Evolutionary conservation across 1,140 invertebrate species (phyloP), one percentile per base, ranked within the genome.

Genomic region (Aphelenchoides avenae): DNA sequence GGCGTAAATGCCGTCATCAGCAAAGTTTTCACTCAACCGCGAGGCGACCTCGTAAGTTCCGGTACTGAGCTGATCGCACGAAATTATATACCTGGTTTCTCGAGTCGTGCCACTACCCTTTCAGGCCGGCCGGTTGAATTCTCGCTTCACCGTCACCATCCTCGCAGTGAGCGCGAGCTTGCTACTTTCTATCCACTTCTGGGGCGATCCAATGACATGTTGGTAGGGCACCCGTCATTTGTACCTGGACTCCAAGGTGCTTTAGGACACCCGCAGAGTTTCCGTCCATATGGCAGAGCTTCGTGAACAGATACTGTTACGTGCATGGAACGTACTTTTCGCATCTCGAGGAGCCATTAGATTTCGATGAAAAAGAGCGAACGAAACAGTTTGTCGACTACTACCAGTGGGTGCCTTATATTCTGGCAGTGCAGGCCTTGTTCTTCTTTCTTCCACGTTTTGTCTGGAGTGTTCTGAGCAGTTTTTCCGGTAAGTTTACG

Each of bases 271-370:
- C 73, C 3, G 73, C 73, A 9, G 75, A 75, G 46, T 75, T 77
- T 55, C 66, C 71, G 9, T 66, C 66, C 34, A 61, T 42, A 26
- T 72, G 71, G 73, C 33, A 56, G 5, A 61, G 73, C 36, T 76
- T 75, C 62, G 74, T 74, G n/a, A 70, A 77, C 55, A 68, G 75
- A 41, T 75, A 70, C 42, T 75, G 73, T 40, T 75, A 74, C 57
- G 71, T 77, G n/a, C 71, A 71, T 31, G 57, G 68, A 30, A 75
- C 74, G 5, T 77, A 75, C 43, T 75, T 69, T 53, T 53, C 73
- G 20, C 33, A 61, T 34, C 46, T 76, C 2, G 54, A 71, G 9
- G 53, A 74, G 4, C 60, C 67, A 41, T 44, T 75, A 2, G 46
- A 65, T 29, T 77, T 62, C 33, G 58, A 75, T 50, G 57, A 70